Evolutionary conservation across 1,140 invertebrate species (phyloP).

Genomic region (Caligus rogercresseyi): DNA sequence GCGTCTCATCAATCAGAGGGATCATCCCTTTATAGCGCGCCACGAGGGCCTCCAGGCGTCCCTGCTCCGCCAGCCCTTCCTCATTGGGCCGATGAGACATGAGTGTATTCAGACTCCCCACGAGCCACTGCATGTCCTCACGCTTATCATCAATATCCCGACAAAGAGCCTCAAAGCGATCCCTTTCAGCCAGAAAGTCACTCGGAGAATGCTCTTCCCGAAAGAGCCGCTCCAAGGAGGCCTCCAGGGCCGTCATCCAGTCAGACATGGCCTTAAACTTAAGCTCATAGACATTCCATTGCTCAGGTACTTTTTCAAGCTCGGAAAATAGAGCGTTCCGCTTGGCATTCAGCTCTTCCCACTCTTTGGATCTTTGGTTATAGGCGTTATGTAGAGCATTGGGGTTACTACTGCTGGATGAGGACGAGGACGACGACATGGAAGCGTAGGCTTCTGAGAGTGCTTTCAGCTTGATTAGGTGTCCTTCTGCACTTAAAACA

Average conservation of each 20-base stretch:
- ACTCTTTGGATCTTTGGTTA: slow-evolving; percentile 47
- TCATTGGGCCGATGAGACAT: slow-evolving; percentile 57
- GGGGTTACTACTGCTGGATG: no score
- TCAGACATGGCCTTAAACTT: slow-evolving; percentile 60
- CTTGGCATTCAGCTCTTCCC: slow-evolving; percentile 47
- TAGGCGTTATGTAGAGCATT: slow-evolving; percentile 41
- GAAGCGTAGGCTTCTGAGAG: slow-evolving; percentile 20
- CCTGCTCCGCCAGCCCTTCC: slow-evolving; percentile 52
- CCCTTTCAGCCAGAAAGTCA: slow-evolving; percentile 71
- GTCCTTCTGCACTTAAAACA: slow-evolving; percentile 44
- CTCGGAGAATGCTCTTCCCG: slow-evolving; percentile 61
- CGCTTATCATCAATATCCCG: slow-evolving; percentile 67
- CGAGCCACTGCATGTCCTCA: slow-evolving; percentile 85
- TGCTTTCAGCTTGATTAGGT: slow-evolving; percentile 39
- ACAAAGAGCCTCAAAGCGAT: slow-evolving; percentile 52
- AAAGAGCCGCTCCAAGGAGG: slow-evolving; percentile 56
- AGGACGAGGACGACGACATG: slow-evolving; percentile 26
- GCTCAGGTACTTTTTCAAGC: slow-evolving; percentile 64
- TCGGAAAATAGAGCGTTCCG: slow-evolving; percentile 52
- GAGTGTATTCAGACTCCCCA: slow-evolving; percentile 67
- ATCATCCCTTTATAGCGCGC: slow-evolving; percentile 71
- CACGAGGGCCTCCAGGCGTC: slow-evolving; percentile 59
- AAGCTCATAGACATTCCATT: slow-evolving; percentile 71
- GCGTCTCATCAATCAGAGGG: slow-evolving; percentile 73
- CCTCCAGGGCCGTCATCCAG: slow-evolving; percentile 79